These are phyloP conservation scores for Pholis gunnellus DNA, from an alignment of 2,113 vertebrate species.

Conservation along the genomic window DNA sequence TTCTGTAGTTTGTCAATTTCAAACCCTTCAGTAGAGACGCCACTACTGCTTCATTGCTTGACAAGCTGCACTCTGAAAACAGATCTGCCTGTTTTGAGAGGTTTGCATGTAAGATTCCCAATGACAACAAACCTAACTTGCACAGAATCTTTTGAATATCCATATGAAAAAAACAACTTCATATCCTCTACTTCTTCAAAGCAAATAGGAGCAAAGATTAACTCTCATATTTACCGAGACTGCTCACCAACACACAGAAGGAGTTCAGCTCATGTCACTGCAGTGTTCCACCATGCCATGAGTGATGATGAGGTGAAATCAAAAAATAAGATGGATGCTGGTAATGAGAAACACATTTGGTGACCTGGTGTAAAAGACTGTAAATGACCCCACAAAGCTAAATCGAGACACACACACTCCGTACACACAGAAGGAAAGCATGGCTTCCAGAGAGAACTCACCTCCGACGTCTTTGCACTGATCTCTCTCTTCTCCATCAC, in stretches of 20 bases:
- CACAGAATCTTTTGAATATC: neutral
- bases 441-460: slow-evolving; percentile 64
- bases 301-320: slow-evolving; percentile 2
- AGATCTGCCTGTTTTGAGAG: neutral
- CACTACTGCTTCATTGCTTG: neutral
- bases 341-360: neutral
- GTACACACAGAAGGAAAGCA: neutral
- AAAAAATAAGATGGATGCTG: neutral
- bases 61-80: neutral
- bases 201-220: neutral
- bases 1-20: neutral
- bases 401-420: neutral
- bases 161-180: neutral
- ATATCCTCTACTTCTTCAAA: neutral
- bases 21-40: neutral
- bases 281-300: neutral
- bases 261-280: slow-evolving; percentile 12
- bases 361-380: neutral
- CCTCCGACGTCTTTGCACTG: slow-evolving; percentile 72
- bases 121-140: neutral
- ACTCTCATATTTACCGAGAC: neutral
- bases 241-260: neutral
- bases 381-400: neutral
- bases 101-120: neutral
- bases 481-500: slow-evolving; percentile 74